Conservation (phyloP, 2,113 vertebrate species). For the Laticauda colubrina region DNA sequence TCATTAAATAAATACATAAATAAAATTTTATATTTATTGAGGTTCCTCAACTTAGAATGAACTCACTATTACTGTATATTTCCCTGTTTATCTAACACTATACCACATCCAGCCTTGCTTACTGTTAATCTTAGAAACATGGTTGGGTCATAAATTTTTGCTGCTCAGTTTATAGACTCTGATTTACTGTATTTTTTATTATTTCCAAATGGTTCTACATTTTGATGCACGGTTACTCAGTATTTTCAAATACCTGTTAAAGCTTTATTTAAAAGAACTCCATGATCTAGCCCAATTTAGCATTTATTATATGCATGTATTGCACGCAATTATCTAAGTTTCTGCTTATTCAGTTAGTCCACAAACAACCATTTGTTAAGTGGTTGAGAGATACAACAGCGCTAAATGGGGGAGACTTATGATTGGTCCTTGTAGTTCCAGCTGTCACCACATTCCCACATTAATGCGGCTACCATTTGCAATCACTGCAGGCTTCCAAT, state of each 20-base stretch:
- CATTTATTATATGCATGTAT: neutral
- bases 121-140: conserved; percentile 40
- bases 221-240: conserved; percentile 42
- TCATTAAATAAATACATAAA: conserved; percentile 47
- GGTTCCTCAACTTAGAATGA: conserved; percentile 40
- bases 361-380: neutral
- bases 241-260: neutral
- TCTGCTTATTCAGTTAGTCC: neutral
- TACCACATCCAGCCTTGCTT: conserved; percentile 47
- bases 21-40: conserved; percentile 54
- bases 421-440: neutral
- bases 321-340: neutral
- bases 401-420: neutral
- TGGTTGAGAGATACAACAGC: neutral
- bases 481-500: neutral
- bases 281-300: neutral
- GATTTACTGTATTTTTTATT: conserved; percentile 45
- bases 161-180: conserved; percentile 47
- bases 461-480: neutral
- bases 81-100: conserved; percentile 41
- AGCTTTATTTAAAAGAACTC: neutral
- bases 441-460: neutral
- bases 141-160: conserved; percentile 51
- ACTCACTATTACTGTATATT: conserved; percentile 46
- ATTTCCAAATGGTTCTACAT: conserved; percentile 45